Evolutionary conservation across 2,113 vertebrate genomes (phyloP), one percentile per base, ranked within the genome.

Genomic region (Acanthochromis polyacanthus): DNA sequence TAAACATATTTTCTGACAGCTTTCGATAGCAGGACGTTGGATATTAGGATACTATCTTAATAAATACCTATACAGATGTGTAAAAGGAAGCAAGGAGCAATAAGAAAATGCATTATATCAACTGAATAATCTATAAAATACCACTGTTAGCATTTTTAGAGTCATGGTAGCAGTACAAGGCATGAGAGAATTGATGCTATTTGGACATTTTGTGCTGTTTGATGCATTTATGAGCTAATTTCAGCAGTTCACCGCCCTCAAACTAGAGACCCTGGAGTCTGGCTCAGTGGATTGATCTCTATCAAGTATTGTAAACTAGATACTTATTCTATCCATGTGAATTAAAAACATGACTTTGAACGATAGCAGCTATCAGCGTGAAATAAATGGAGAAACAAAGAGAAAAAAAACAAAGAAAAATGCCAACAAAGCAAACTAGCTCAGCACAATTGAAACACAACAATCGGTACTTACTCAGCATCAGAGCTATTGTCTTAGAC

Each of bases 401-500:
- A 71, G 30, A 75, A 60, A 58, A 17, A 28, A 72, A 36, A n/a
- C n/a, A 51, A 64, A 72, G 73, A 75, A 73, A 25, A 78, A 67
- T 83, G 72, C 45, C 48, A 72, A 77, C 79, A 81, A 85, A 81
- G 73, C 66, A 67, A 88, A 89, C 78, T 38, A 81, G 69, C 63
- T 85, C 53, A 72, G 77, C 81, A 90, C 89, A 77, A 75, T 55
- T 86, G 74, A 85, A 89, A 85, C 81, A 90, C 77, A 75, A 87
- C 84, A 79, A 61, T 59, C 62, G 81, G 89, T 93, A 92, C 90
- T 90, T 84, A 89, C 88, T 83, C 57, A 16, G 71, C n/a, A 52
- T 82, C 69, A 86, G 36, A 75, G 77, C 77, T 80, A 81, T 80
- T 82, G 66, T 89, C 67, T 96, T 95, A 99, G 91, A 99, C 98